Conservation (phyloP, 2,888 invertebrate species). For the Ramazzottius varieornatus region DNA sequence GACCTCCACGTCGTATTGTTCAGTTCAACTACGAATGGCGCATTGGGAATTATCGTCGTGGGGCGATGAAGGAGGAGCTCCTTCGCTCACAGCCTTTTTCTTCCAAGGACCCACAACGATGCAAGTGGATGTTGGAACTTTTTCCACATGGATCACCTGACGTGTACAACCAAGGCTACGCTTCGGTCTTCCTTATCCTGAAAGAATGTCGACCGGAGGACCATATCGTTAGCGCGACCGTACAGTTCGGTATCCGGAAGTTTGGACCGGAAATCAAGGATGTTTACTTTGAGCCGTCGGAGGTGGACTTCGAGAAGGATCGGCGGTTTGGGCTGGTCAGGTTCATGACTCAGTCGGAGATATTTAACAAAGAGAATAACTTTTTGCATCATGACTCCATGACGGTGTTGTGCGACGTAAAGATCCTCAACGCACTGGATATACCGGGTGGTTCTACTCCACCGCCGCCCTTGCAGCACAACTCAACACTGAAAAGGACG, state of each 20-base stretch:
- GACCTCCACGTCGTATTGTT: not conserved
- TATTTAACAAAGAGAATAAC: not conserved
- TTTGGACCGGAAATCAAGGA: not conserved
- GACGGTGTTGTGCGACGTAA: not conserved
- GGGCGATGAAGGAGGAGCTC: not conserved
- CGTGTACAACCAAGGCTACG: not conserved
- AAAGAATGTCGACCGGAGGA: not conserved
- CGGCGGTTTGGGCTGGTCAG: not conserved
- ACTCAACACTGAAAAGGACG: not conserved
- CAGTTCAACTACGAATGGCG: constrained; percentile 4
- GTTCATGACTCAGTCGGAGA: not conserved
- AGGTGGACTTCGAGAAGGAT: constrained; percentile 1
- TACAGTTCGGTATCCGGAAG: not conserved
- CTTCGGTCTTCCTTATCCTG: not conserved
- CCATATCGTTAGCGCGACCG: not conserved
- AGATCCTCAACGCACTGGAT: not conserved
- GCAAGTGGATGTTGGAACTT: not conserved
- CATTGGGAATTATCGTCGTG: not conserved
- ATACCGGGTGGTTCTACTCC: not conserved
- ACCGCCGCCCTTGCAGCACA: not conserved
- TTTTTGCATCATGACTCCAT: not conserved
- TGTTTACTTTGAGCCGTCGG: not conserved
- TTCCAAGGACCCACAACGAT: not conserved
- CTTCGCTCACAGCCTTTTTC: not conserved
- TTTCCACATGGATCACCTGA: not conserved